A percentile compares a stretch with the other conserved stretches of the same genome.
Conservation (phyloP, 2,113 vertebrate species). For the Astatotilapia flaviijosephi region DNA sequence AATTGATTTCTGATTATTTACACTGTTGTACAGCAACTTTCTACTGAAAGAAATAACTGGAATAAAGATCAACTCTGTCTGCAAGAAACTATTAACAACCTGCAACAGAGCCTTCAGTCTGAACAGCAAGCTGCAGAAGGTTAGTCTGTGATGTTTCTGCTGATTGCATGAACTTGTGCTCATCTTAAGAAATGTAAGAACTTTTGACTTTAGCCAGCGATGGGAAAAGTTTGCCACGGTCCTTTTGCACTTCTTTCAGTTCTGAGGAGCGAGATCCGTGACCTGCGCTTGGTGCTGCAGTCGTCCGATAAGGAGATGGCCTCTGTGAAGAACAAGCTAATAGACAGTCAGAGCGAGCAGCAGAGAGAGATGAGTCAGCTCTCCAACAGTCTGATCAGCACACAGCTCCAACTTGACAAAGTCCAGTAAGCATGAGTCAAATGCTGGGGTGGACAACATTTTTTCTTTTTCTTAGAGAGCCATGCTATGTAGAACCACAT, state of each 20-base stretch:
- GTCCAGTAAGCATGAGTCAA: constrained; percentile 74
- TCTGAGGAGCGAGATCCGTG: constrained; percentile 82
- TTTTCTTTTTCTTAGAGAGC: neutral
- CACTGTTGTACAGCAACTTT: constrained; percentile 72
- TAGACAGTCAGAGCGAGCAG: constrained; percentile 64
- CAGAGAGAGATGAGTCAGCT: constrained; percentile 78
- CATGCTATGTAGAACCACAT: neutral
- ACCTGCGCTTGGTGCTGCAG: constrained; percentile 87
- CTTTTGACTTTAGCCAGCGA: neutral
- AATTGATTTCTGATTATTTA: neutral
- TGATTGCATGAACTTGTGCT: neutral
- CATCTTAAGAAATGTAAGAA: neutral
- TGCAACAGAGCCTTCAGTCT: constrained; percentile 76
- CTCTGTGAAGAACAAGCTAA: constrained; percentile 74
- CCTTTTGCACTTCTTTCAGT: constrained; percentile 64
- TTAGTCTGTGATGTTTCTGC: constrained; percentile 23
- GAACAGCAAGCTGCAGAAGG: constrained; percentile 70
- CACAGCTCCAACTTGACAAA: constrained; percentile 85
- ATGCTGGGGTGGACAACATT: neutral
- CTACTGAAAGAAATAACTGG: constrained; percentile 76
- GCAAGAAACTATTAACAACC: constrained; percentile 61
- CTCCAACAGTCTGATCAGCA: constrained; percentile 79
- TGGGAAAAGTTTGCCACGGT: neutral
- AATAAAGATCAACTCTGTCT: constrained; percentile 70
- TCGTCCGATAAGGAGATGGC: constrained; percentile 91